Base-by-base conservation (phyloP, 1,140 invertebrate species). In the Caenorhabditis briggsae region DNA sequence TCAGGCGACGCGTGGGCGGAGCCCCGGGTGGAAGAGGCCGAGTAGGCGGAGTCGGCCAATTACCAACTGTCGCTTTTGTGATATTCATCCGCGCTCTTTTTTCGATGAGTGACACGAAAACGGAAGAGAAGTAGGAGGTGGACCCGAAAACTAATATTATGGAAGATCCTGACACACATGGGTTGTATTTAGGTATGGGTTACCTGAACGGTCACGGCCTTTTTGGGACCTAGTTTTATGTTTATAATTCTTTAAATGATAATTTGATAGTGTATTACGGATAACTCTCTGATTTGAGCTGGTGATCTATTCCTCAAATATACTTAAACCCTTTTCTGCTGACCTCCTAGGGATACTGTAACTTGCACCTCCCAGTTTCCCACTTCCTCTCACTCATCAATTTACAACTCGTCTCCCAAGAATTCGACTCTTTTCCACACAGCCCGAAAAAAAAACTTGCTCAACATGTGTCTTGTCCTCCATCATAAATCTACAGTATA, bases 341-440 rank as follows among this genome's bases (percentile, higher is more conserved):
- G 33, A 33, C 3, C 5, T 70, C 59, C 12, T 1, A 20, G 41
- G 64, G 14, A 16, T 78, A 78, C 70, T 12, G 70, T 78, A 78
- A 9, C 33, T 23, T 25, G 11, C 18, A 78, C 70, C 70, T 78
- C 70, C 70, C 18, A 23, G 70, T 33, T 78, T 78, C 23, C 41
- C n/a, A 14, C n/a, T 53, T 53, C 50, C 50, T 14, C 16, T 16
- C 50, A 16, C 41, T 70, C 70, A 78, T 78, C 70, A 78, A 61
- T 78, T 78, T 78, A 78, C 70, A 78, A 78, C 70, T 78, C 50
- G 70, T 78, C 70, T 78, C 70, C 70, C 70, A 70, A 43, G 41
- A 78, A 46, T 50, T 23, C 43, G 33, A n/a, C 11, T 70, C 20
- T 43, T 23, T 46, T 25, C 20, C 18, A 2, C 64, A 46, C 20